A percentile compares a stretch with the other conserved stretches of the same genome.
Conservation (phyloP, 2,797 vertebrate species). For the Pristis pectinata region DNA sequence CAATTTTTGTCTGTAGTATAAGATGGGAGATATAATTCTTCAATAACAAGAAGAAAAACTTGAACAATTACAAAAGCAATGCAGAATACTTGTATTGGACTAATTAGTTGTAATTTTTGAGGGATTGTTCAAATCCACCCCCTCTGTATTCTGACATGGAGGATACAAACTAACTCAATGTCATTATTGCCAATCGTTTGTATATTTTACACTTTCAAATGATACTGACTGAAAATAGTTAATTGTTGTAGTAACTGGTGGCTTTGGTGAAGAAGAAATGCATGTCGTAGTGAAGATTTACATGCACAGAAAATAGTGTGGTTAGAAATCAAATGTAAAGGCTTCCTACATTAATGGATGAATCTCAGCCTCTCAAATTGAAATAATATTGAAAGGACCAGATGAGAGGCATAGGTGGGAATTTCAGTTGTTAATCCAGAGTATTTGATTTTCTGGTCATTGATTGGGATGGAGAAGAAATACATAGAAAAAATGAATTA, state of each 20-base stretch:
- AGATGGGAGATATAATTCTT: neutral
- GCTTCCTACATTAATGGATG: neutral
- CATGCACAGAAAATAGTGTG: neutral
- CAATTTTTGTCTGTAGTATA: neutral
- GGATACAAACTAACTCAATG: neutral
- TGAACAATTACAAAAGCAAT: neutral
- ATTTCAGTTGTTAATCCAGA: neutral
- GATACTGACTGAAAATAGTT: neutral
- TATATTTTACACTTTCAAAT: neutral
- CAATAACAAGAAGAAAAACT: neutral
- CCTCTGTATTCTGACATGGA: neutral
- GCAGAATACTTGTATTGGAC: neutral
- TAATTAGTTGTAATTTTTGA: neutral
- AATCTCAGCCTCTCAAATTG: neutral
- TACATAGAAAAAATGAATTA: neutral
- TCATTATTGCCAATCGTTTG: neutral
- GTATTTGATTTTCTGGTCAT: neutral
- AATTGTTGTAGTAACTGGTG: neutral
- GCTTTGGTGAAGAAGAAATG: neutral
- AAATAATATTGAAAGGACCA: neutral
- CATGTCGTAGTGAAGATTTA: neutral
- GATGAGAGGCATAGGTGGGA: neutral
- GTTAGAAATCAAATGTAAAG: neutral
- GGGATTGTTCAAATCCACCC: neutral
- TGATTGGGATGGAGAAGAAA: neutral